Evolutionary conservation across 2,113 vertebrate species (phyloP).

Genomic region (Xenopus tropicalis): DNA sequence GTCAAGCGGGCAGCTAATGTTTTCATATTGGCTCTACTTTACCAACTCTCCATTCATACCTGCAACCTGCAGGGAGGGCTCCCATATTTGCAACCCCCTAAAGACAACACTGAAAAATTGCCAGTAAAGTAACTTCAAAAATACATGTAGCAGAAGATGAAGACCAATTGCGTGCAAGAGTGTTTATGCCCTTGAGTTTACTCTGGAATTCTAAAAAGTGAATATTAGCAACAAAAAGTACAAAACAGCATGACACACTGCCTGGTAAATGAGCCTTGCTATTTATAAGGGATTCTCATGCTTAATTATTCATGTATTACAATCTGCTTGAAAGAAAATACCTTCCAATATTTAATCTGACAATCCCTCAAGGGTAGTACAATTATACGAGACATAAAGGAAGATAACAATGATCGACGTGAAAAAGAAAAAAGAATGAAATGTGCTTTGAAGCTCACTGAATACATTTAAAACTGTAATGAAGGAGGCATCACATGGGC

Average conservation of each 20-base stretch:
- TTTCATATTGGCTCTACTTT: no score
- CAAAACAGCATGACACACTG: neutral
- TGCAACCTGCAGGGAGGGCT: no score
- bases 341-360: conserved; percentile 18
- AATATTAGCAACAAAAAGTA: neutral
- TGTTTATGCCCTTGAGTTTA: neutral
- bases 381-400: conserved; percentile 1
- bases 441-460: neutral
- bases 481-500: neutral
- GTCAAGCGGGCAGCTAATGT: no score
- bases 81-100: no score
- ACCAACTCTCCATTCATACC: no score
- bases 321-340: conserved; percentile 10
- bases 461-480: conserved; percentile 13
- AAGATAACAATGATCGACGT: conserved; percentile 11
- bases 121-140: no score
- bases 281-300: conserved; percentile 6
- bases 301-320: conserved; percentile 14
- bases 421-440: neutral
- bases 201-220: neutral
- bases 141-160: no score
- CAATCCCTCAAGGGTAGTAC: conserved; percentile 7
- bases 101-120: no score
- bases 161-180: no score
- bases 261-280: neutral